Evolutionary conservation across 2,113 vertebrate species (phyloP).

Genomic region (Anthoscopus minutus): DNA sequence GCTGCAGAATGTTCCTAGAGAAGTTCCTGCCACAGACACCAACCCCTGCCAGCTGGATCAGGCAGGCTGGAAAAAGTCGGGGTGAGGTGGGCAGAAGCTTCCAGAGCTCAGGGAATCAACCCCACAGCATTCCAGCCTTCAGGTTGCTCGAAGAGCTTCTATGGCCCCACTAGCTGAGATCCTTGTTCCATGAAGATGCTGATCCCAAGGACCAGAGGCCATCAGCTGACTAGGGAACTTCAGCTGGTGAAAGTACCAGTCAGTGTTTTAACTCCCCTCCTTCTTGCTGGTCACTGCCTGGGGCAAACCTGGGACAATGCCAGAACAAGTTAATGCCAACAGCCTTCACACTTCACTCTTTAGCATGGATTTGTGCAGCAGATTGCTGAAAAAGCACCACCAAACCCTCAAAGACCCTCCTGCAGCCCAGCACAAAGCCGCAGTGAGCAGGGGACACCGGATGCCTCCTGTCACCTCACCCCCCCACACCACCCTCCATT

Average conservation of each 20-base stretch:
- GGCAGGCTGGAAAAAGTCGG: background rate
- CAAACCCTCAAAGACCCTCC: background rate
- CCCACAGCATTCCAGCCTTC: background rate
- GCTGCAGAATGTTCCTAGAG: background rate
- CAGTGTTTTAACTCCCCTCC: background rate
- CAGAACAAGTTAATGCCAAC: background rate
- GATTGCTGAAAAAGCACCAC: background rate
- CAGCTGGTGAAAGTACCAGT: background rate
- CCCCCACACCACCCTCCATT: background rate
- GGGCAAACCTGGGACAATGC: background rate
- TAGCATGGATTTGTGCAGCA: background rate
- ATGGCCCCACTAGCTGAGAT: background rate
- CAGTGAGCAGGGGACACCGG: fast-evolving
- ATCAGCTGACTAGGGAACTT: background rate
- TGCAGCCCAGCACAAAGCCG: background rate
- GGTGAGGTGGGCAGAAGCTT: background rate
- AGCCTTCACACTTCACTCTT: background rate
- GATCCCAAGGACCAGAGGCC: background rate
- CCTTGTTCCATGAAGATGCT: fast-evolving
- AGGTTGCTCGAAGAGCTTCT: background rate
- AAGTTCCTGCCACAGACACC: background rate
- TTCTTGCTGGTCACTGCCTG: background rate
- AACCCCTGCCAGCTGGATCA: background rate
- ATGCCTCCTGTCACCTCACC: background rate
- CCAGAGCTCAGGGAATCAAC: background rate